These are phyloP conservation scores for Catostomus latipinnis DNA, from an alignment of 2,797 vertebrate genomes.

Conservation along the genomic window DNA sequence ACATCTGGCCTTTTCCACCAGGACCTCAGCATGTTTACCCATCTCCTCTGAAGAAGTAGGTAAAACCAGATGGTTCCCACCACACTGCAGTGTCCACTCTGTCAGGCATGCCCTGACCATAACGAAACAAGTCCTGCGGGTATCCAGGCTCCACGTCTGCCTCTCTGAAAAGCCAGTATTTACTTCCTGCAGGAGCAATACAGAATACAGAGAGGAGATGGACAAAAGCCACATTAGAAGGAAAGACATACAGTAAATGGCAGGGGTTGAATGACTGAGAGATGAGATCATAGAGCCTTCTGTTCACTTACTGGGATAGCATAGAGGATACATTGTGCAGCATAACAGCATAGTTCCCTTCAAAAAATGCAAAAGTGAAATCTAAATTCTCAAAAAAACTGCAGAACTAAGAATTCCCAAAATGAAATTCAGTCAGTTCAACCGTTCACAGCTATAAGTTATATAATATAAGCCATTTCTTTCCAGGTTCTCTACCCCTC, in stretches of 20 bases:
- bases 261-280: slow-evolving; percentile 15
- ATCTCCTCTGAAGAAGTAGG: slow-evolving; percentile 93
- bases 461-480: no score
- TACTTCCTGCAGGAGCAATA: slow-evolving; percentile 76
- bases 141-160: slow-evolving; percentile 92
- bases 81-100: slow-evolving; percentile 89
- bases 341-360: slow-evolving; percentile 31
- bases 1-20: slow-evolving; percentile 22
- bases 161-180: slow-evolving; percentile 93
- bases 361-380: slow-evolving; percentile 43
- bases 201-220: slow-evolving; percentile 21
- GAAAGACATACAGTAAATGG: slow-evolving; percentile 5
- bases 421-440: no score
- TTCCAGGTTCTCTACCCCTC: slow-evolving; percentile 48
- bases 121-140: slow-evolving; percentile 87
- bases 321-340: slow-evolving; percentile 41
- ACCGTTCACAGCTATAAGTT: no score
- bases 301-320: background rate
- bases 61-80: slow-evolving; percentile 94
- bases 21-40: slow-evolving; percentile 73
- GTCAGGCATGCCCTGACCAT: slow-evolving; percentile 88
- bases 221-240: slow-evolving; percentile 1
- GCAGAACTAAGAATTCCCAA: no score
- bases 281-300: slow-evolving; percentile 13
- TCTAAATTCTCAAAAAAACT: background rate